These are phyloP conservation scores for Acanthochromis polyacanthus DNA, from an alignment of 2,113 vertebrate species.

Conservation along the genomic window DNA sequence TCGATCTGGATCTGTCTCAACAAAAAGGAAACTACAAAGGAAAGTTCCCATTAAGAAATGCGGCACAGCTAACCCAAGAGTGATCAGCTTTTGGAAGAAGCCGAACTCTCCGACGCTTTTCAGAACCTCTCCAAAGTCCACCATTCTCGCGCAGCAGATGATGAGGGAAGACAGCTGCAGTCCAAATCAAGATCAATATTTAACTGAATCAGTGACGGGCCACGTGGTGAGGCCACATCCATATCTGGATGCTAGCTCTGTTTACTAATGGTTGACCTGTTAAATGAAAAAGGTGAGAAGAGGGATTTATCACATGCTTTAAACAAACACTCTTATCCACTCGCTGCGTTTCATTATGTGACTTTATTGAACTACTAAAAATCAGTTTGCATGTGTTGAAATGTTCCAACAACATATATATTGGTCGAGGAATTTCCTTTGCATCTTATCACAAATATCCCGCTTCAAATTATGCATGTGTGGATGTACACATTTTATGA, in stretches of 20 bases:
- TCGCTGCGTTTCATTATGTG: constrained; percentile 58
- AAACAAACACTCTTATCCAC: neutral
- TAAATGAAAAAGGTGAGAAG: neutral
- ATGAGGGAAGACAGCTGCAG: neutral
- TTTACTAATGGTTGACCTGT: neutral
- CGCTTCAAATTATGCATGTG: constrained; percentile 49
- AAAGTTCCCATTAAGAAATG: constrained; percentile 65
- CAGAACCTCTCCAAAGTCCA: constrained; percentile 82
- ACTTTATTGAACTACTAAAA: constrained; percentile 77
- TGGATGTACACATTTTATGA: constrained; percentile 43
- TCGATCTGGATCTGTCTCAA: constrained; percentile 68
- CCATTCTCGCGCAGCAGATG: constrained; percentile 60
- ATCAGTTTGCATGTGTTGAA: constrained; percentile 59
- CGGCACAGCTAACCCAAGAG: constrained; percentile 72
- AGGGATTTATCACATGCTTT: neutral
- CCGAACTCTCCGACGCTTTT: constrained; percentile 84
- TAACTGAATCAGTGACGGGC: constrained; percentile 53
- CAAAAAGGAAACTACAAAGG: constrained; percentile 76
- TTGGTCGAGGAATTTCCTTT: constrained; percentile 50
- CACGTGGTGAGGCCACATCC: neutral
- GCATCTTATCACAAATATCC: constrained; percentile 48
- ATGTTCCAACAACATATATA: constrained; percentile 54
- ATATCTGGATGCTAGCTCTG: neutral
- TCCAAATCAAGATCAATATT: constrained; percentile 51
- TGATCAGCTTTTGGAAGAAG: constrained; percentile 83